phyloP scores from a whole-genome alignment of 2,113 vertebrate genomes.

The Pachycephala philippinensis region DNA sequence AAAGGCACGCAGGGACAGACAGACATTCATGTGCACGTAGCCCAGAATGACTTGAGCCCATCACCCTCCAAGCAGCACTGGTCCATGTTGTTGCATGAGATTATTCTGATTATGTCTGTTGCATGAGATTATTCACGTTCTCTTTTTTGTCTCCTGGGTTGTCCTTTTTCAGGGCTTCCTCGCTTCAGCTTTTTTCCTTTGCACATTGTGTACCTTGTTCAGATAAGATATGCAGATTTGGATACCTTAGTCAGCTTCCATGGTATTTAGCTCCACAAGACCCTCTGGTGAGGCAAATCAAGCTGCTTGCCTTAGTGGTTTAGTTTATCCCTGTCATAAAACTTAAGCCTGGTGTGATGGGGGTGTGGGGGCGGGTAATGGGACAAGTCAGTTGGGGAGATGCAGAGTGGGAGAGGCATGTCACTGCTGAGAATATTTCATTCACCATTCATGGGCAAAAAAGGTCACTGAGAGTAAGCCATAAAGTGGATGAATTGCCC shows the following conservation, averaged over 20 bases:
- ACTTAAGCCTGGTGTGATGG: background rate
- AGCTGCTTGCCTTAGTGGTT: background rate
- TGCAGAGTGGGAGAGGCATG: background rate
- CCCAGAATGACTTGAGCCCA: background rate
- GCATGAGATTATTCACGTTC: background rate
- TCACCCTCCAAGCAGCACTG: background rate
- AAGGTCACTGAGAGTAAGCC: background rate
- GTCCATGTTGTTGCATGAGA: background rate
- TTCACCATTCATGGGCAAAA: background rate
- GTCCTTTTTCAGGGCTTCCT: background rate
- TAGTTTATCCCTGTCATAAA: background rate
- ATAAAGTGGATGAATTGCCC: background rate
- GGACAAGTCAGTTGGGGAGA: background rate
- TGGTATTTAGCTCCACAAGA: background rate
- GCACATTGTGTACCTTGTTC: background rate
- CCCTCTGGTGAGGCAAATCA: background rate
- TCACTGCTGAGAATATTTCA: background rate
- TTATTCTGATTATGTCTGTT: background rate
- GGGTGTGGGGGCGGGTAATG: background rate
- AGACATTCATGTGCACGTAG: background rate
- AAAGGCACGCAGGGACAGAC: background rate
- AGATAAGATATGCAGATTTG: background rate
- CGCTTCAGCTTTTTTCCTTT: background rate
- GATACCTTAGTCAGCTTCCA: background rate
- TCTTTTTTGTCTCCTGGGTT: background rate